Base-by-base conservation (phyloP, 30 jellyfish, hydroid and myxozoan genomes). In the Chrysaora quinquecirrha region DNA sequence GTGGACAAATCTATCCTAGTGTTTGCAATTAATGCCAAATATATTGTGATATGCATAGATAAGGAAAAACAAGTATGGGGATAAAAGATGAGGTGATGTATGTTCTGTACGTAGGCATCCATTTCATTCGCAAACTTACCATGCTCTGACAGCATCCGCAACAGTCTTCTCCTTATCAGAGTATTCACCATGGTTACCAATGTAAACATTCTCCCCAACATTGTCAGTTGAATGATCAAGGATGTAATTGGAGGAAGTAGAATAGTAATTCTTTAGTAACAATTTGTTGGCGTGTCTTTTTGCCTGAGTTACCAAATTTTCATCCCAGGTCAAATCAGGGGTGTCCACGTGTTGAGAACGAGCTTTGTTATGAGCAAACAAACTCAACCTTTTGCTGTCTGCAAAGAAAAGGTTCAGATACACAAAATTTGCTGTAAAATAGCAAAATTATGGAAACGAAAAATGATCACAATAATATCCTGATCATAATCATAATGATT, bases 281-380 rank as follows among this genome's bases (percentile, higher is more conserved):
- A 76, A 48, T 23, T 11, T 7, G 20, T 58, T 34, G 23, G 88
- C 88, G 34, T 56, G 32, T 19, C 19, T 28, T 30, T 30, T 30
- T 18, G 88, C 70, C 38, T 27, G 20, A 14, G 48, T 14, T 19
- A 78, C 88, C 1, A 58, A 29, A 35, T 22, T 74, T 20, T 34
- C 68, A 60, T 76, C 88, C 88, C 88, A 76, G 0, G 47, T 58
- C 28, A 76, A 62, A 2, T 14, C 28, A 0, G 88, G 78, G 31
- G 88, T 76, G 34, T 76, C 74, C 14, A 28, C 78, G 46, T 76
- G 88, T 69, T 76, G 88, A 19, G 43, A 19, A n/a, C 88, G 56
- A 32, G 88, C 88, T 48, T 34, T 58, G 68, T 76, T 76, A 69
- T 76, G 88, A 21, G 88, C 88, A 34, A 56, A 76, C n/a, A 76